These are phyloP conservation scores for Cirrhinus mrigala DNA, from an alignment of 2,797 vertebrate genomes.

Conservation along the genomic window DNA sequence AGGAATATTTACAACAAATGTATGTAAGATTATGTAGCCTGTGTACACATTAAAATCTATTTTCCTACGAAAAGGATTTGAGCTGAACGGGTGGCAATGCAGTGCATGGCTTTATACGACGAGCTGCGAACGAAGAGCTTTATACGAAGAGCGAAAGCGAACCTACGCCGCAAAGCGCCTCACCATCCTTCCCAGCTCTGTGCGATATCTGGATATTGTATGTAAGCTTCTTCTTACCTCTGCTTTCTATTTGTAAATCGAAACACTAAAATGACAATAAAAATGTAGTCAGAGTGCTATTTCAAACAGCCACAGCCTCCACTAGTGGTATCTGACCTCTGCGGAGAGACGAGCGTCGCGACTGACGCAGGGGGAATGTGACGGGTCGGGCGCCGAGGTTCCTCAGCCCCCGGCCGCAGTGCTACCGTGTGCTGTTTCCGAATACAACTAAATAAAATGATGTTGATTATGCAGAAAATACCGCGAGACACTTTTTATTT, in stretches of 20 bases:
- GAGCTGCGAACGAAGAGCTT: too few species aligned
- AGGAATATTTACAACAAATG: slow-evolving; percentile 34
- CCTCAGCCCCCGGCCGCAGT: slow-evolving; percentile 62
- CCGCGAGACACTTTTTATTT: slow-evolving; percentile 3
- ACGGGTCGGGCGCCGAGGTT: slow-evolving; percentile 1
- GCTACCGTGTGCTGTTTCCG: slow-evolving; percentile 76
- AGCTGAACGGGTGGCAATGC: slow-evolving; percentile 2
- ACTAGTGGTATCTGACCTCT: slow-evolving; percentile 27
- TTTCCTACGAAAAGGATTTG: slow-evolving; percentile 46
- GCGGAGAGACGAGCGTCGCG: slow-evolving; percentile 27
- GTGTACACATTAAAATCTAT: slow-evolving; percentile 48
- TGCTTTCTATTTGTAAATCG: slow-evolving; percentile 70
- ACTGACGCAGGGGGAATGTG: neutral
- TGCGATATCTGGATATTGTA: slow-evolving; percentile 60
- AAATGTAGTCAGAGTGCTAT: slow-evolving; percentile 43
- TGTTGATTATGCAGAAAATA: slow-evolving; percentile 66
- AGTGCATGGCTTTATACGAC: slow-evolving; percentile 25
- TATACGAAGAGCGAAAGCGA: neutral
- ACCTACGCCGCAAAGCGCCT: slow-evolving; percentile 19
- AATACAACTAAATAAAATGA: slow-evolving; percentile 74
- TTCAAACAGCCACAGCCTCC: slow-evolving; percentile 41
- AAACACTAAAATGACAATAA: slow-evolving; percentile 58
- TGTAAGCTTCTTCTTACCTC: slow-evolving; percentile 57
- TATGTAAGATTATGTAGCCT: slow-evolving; percentile 45
- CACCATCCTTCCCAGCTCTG: slow-evolving; percentile 49